These are phyloP conservation scores for Mesoligia furuncula DNA, from an alignment of 2,888 invertebrate species.

Conservation along the genomic window DNA sequence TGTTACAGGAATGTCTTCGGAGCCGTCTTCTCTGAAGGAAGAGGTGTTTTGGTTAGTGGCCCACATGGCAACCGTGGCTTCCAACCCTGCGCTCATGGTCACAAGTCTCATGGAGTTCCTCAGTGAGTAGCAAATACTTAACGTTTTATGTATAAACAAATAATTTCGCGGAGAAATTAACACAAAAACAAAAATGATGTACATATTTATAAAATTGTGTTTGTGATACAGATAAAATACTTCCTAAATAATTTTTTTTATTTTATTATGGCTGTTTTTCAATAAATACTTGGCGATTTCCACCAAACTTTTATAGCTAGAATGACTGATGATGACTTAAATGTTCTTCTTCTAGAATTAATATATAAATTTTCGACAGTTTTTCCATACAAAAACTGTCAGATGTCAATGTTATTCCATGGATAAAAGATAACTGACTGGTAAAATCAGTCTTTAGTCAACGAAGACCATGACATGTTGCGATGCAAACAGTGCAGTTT, in stretches of 20 bases:
- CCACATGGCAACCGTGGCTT: slow-evolving; percentile 94
- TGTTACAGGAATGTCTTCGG: slow-evolving; percentile 68
- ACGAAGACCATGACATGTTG: neutral
- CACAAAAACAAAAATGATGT: neutral
- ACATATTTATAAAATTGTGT: neutral
- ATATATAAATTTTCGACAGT: no score
- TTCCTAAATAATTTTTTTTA: no score
- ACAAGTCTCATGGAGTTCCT: slow-evolving; percentile 94
- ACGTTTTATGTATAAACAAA: no score
- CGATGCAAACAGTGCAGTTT: neutral
- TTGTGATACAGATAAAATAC: neutral
- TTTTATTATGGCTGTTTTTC: neutral
- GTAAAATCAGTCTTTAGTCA: neutral
- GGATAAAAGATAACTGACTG: no score
- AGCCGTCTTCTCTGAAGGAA: slow-evolving; percentile 93
- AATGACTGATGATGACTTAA: no score
- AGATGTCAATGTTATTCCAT: no score
- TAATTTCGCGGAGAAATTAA: neutral
- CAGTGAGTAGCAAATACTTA: slow-evolving; percentile 75
- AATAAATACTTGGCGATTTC: neutral
- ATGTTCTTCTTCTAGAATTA: no score
- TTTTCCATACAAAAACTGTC: no score
- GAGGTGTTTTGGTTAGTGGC: slow-evolving; percentile 96
- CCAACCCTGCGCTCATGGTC: slow-evolving; percentile 94
- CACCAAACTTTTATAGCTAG: no score